These are phyloP conservation scores for Triops cancriformis DNA, from an alignment of 1,140 invertebrate genomes.

Conservation along the genomic window DNA sequence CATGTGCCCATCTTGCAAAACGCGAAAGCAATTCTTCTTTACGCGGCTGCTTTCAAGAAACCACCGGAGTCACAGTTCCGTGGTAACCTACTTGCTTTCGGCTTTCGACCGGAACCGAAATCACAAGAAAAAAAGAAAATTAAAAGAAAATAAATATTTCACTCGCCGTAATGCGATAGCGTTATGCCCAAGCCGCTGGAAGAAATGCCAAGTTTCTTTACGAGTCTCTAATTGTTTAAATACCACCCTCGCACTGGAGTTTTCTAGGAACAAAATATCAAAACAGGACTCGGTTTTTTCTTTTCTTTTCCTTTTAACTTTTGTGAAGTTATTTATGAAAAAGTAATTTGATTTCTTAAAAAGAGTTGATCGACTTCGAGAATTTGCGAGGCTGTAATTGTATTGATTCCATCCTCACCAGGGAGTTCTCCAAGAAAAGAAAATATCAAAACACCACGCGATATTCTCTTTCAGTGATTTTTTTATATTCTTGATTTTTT, in stretches of 20 bases:
- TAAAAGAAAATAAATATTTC: background rate
- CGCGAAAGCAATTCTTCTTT: background rate
- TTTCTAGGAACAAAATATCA: background rate
- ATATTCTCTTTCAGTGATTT: too few relatives aligned
- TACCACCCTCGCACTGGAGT: background rate
- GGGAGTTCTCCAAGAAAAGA: too few relatives aligned
- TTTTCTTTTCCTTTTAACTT: background rate
- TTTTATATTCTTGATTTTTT: too few relatives aligned
- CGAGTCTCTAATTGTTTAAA: too few relatives aligned
- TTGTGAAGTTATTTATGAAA: too few relatives aligned
- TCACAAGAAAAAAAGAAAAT: conserved; percentile 1
- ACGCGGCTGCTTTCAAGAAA: background rate
- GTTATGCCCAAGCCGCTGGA: background rate
- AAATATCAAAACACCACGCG: too few relatives aligned
- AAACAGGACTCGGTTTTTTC: background rate
- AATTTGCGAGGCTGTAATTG: too few relatives aligned
- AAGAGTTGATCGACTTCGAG: too few relatives aligned
- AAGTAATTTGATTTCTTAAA: too few relatives aligned
- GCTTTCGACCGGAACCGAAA: conserved; percentile 4
- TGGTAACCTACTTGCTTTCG: background rate
- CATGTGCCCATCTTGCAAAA: background rate
- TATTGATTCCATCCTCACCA: too few relatives aligned
- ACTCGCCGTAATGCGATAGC: background rate
- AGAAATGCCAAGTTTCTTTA: too few relatives aligned
- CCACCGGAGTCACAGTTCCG: background rate